Evolutionary conservation across 1,140 invertebrate species (phyloP).

Genomic region (Bathynomus jamesi): DNA sequence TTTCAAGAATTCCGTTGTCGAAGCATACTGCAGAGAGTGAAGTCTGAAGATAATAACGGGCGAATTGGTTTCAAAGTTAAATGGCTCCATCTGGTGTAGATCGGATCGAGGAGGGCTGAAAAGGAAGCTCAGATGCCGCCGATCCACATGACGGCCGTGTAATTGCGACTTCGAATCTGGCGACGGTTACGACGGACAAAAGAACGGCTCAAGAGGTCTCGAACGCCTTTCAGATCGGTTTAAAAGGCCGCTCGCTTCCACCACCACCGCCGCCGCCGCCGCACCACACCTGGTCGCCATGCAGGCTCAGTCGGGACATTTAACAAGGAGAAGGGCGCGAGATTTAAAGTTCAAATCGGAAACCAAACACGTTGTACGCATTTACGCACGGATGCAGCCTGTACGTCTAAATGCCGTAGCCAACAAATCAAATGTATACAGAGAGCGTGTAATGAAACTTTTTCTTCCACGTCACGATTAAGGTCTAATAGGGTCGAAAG

Average conservation of each 20-base stretch:
- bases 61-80: too few relatives aligned
- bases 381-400: not conserved
- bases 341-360: not conserved
- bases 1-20: too few relatives aligned
- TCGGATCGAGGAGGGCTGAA: too few relatives aligned
- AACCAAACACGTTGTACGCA: not conserved
- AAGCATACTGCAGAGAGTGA: too few relatives aligned
- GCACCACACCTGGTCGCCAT: not conserved
- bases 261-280: too few relatives aligned
- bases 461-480: not conserved
- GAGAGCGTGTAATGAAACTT: not conserved
- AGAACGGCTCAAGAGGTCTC: not conserved
- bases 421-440: not conserved
- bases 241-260: not conserved
- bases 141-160: not conserved
- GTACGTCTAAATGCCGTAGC: not conserved
- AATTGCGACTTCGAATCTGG: not conserved
- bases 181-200: not conserved
- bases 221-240: not conserved
- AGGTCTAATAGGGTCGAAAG: not conserved
- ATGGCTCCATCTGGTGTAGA: too few relatives aligned
- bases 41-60: too few relatives aligned
- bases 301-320: not conserved
- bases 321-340: not conserved
- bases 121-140: not conserved